Evolutionary conservation across 1,140 invertebrate species (phyloP), one percentile per base, ranked within the genome.

Genomic region (Lepidurus arcticus): DNA sequence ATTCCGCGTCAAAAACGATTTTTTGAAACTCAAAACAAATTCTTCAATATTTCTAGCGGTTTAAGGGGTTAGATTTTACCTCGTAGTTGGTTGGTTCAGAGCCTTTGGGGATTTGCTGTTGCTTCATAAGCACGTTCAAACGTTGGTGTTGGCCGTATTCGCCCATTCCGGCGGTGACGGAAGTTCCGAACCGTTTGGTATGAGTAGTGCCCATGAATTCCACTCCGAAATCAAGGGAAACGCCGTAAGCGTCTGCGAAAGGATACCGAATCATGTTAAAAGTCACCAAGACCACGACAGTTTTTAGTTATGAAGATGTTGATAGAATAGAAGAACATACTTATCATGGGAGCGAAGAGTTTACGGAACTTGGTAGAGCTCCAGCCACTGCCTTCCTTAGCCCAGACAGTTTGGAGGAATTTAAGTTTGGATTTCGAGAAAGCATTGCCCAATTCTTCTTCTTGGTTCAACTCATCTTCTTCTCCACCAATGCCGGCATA

Each of bases 71-170:
- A 21, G 53, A 65, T n/a, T 65, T n/a, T 65, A 65, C 53, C 53
- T 65, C 53, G 13, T 65, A 65, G 21, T 65, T 65, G 16, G 53
- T 65, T 13, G 53, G 53, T 65, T 65, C 53, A 16, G 53, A 65
- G 53, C 53, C 53, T 13, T 13, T 65, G n/a, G 53, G 53, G 21
- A 65, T 11, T 65, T 65, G 53, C 53, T 65, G 53, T 65, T 65
- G 53, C 21, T 47, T 44, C 42, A 78, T 16, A 16, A 44, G 21
- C 13, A 78, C 44, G 24, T 73, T 73, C 34, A 43, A 42, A 42
- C 78, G 78, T 21, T 78, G 78, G 1, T 44, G 43, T 8, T 21
- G 16, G n/a, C 78, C 78, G 43, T 78, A 75, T 34, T 73, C 73
- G 11, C 73, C 78, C 34, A 75, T 44, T 74, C 73, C 78, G 26